Conservation (phyloP, 2,888 invertebrate species). For the Andrena dorsata region DNA sequence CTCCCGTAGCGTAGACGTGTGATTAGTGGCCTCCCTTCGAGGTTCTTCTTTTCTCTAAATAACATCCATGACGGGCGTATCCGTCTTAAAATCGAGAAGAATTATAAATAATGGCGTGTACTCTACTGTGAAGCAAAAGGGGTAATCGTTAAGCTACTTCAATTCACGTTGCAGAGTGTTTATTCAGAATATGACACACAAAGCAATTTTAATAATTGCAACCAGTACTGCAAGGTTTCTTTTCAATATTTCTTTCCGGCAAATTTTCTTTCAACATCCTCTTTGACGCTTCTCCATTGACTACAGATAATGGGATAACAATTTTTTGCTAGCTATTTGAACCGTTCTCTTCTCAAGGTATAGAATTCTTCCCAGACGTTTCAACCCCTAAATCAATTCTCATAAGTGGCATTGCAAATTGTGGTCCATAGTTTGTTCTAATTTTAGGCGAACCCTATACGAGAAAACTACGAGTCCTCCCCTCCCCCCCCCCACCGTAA, state of each 20-base stretch:
- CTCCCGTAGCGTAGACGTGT: conserved; percentile 44
- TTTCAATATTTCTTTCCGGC: too few species aligned
- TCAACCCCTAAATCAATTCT: neutral
- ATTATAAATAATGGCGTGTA: neutral
- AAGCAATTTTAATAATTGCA: neutral
- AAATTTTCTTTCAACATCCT: neutral
- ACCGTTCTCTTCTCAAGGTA: neutral
- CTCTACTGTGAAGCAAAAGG: neutral
- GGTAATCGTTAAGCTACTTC: conserved; percentile 1
- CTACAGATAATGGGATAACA: neutral
- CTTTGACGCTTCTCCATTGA: neutral
- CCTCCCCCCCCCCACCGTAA: conserved; percentile 1
- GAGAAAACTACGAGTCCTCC: conserved; percentile 28
- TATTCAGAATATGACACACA: neutral
- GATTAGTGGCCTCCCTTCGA: conserved; percentile 56
- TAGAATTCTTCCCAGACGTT: neutral
- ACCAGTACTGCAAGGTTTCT: too few species aligned
- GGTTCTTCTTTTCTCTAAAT: conserved; percentile 29
- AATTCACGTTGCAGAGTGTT: neutral
- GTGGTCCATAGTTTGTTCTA: conserved; percentile 31
- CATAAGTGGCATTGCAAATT: neutral
- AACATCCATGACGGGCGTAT: neutral
- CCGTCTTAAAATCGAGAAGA: neutral
- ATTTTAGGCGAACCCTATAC: conserved; percentile 25
- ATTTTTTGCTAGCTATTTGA: neutral